phyloP scores from a whole-genome alignment of 2,888 invertebrate species.

The Spicauda simplicius region DNA sequence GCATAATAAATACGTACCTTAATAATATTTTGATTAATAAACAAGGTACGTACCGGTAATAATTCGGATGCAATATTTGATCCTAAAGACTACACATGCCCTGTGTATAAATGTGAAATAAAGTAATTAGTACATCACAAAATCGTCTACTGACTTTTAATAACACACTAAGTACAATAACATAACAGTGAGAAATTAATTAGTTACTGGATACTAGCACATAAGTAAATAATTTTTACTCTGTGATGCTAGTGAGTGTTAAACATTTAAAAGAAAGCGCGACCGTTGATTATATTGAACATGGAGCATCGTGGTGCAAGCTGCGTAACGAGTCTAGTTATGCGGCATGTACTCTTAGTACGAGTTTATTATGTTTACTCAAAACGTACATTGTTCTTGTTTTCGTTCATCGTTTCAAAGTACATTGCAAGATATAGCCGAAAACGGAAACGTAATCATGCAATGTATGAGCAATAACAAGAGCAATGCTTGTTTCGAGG shows the following conservation, averaged over 20 bases:
- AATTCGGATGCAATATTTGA: conserved; percentile 3
- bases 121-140: not conserved
- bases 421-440: too few species aligned
- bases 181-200: conserved; percentile 29
- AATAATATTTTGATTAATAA: not conserved
- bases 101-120: conserved; percentile 31
- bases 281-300: conserved; percentile 60
- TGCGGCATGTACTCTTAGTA: too few species aligned
- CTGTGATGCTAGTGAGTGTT: conserved; percentile 3
- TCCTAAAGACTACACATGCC: conserved; percentile 13
- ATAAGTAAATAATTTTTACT: too few species aligned
- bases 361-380: too few species aligned
- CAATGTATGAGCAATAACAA: too few species aligned
- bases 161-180: too few species aligned
- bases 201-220: not conserved
- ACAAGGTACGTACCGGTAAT: conserved; percentile 38
- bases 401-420: too few species aligned
- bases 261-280: conserved; percentile 47
- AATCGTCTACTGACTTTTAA: too few species aligned
- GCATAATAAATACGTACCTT: not conserved
- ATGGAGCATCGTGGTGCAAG: conserved; percentile 46
- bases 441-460: too few species aligned
- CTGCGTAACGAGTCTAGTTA: conserved; percentile 30
- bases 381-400: too few species aligned
- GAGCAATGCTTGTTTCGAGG: too few species aligned